These are phyloP conservation scores for Xylota sylvarum DNA, from an alignment of 2,888 invertebrate species.

Conservation along the genomic window DNA sequence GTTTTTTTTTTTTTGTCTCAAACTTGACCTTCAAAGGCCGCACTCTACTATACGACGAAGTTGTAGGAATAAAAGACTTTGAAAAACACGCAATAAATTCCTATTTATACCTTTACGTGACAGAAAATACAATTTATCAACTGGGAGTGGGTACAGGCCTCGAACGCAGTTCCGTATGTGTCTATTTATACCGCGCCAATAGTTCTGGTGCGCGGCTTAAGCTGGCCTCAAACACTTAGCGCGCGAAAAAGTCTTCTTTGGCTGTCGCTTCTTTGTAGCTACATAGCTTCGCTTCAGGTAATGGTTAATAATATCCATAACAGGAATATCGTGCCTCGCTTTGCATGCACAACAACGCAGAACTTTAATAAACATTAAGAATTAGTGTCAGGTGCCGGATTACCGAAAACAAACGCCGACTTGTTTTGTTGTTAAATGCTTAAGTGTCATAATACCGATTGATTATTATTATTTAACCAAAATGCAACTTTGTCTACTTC, in stretches of 20 bases:
- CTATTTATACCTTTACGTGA: constrained; percentile 73
- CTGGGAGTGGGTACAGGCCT: constrained; percentile 46
- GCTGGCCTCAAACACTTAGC: constrained; percentile 33
- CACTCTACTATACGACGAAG: constrained; percentile 40
- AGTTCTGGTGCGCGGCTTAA: constrained; percentile 47
- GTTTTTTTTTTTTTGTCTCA: constrained; percentile 26
- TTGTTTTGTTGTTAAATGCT: not conserved
- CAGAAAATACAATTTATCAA: constrained; percentile 75
- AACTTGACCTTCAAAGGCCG: constrained; percentile 75
- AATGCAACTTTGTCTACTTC: constrained; percentile 13
- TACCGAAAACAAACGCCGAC: constrained; percentile 61
- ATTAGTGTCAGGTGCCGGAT: constrained; percentile 71
- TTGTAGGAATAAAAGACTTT: constrained; percentile 50
- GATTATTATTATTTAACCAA: constrained; percentile 62
- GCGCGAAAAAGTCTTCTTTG: constrained; percentile 23
- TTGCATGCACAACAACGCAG: constrained; percentile 45
- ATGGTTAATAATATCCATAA: constrained; percentile 58
- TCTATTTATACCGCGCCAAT: constrained; percentile 57
- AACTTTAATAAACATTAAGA: constrained; percentile 59
- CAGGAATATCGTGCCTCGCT: constrained; percentile 44
- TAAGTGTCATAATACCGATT: constrained; percentile 58
- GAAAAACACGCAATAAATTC: constrained; percentile 61
- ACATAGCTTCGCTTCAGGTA: constrained; percentile 55
- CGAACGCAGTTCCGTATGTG: constrained; percentile 66
- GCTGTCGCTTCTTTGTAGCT: constrained; percentile 48